Evolutionary conservation across 1,140 invertebrate genomes (phyloP).

Genomic region (Carposina sasakii): DNA sequence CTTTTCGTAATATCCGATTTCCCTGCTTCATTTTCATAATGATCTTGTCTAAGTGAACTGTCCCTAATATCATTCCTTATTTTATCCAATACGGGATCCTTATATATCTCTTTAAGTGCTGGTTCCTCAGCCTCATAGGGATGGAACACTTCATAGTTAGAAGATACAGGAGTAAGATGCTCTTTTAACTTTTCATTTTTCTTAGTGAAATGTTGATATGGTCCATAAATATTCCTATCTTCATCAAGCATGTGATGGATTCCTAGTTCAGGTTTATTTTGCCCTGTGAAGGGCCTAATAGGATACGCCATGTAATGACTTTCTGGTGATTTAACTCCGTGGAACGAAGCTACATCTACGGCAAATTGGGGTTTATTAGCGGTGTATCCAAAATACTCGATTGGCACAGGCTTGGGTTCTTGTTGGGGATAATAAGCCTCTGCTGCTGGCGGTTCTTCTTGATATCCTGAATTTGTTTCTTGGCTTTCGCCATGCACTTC

Average conservation of each 20-base stretch:
- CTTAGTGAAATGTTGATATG: conserved; percentile 40
- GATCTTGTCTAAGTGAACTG: conserved; percentile 50
- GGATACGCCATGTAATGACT: conserved; percentile 46
- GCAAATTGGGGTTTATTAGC: conserved; percentile 59
- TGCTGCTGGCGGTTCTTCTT: not conserved
- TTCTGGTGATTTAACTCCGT: conserved; percentile 46
- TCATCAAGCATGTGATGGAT: conserved; percentile 41
- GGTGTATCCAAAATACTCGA: conserved; percentile 55
- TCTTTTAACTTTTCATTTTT: conserved; percentile 22
- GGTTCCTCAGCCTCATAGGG: conserved; percentile 58
- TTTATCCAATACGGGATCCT: conserved; percentile 57
- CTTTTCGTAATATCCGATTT: conserved; percentile 38
- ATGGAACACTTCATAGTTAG: conserved; percentile 57
- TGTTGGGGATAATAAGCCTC: conserved; percentile 5
- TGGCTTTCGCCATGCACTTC: conserved; percentile 30
- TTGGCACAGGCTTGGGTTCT: conserved; percentile 24
- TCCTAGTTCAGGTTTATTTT: conserved; percentile 41
- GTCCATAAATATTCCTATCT: conserved; percentile 30
- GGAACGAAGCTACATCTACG: conserved; percentile 42
- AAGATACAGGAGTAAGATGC: conserved; percentile 33
- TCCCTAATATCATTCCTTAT: conserved; percentile 56
- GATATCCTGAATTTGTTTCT: not conserved
- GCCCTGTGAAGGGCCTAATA: conserved; percentile 40
- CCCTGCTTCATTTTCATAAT: conserved; percentile 54
- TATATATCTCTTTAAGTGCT: conserved; percentile 51